Evolutionary conservation across 2,888 invertebrate genomes (phyloP).

Genomic region (Penaeus monodon): DNA sequence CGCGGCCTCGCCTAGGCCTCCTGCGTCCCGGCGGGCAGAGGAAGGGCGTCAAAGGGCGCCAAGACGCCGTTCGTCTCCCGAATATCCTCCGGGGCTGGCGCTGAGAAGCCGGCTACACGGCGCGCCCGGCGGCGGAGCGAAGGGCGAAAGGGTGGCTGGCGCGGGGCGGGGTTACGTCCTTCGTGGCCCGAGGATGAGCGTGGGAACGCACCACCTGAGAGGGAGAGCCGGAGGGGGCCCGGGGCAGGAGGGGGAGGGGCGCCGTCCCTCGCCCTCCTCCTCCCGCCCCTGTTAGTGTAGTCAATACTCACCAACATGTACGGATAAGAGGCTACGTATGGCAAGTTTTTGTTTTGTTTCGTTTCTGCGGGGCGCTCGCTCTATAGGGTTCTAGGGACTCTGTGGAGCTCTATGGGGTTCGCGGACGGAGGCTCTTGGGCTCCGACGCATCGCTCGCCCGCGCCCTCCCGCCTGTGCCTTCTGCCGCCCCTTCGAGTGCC

Average conservation of each 20-base stretch:
- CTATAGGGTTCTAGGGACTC: too few relatives aligned
- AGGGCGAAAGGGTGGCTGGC: neutral
- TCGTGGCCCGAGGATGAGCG: slow-evolving; percentile 18
- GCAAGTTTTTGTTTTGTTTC: too few relatives aligned
- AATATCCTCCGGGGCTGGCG: too few relatives aligned
- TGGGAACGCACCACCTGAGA: slow-evolving; percentile 33
- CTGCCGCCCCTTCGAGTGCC: too few relatives aligned
- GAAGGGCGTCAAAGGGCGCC: too few relatives aligned
- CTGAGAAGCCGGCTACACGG: too few relatives aligned
- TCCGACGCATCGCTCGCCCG: too few relatives aligned
- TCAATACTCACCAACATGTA: slow-evolving; percentile 33
- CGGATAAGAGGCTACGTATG: slow-evolving; percentile 17
- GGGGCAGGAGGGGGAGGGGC: neutral
- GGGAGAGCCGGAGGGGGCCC: slow-evolving; percentile 8
- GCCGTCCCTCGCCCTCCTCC: neutral
- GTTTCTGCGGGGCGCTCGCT: too few relatives aligned
- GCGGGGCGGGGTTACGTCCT: slow-evolving; percentile 10
- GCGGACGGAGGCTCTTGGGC: too few relatives aligned
- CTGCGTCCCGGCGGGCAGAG: neutral
- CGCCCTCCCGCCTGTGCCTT: too few relatives aligned
- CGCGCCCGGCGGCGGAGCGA: neutral
- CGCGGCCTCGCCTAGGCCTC: neutral
- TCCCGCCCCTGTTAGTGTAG: slow-evolving; percentile 16
- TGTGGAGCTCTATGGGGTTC: too few relatives aligned
- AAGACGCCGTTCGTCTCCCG: too few relatives aligned